Base-by-base conservation (phyloP, 92 coral and sea anemone species). In the Isaurus tuberculatus region DNA sequence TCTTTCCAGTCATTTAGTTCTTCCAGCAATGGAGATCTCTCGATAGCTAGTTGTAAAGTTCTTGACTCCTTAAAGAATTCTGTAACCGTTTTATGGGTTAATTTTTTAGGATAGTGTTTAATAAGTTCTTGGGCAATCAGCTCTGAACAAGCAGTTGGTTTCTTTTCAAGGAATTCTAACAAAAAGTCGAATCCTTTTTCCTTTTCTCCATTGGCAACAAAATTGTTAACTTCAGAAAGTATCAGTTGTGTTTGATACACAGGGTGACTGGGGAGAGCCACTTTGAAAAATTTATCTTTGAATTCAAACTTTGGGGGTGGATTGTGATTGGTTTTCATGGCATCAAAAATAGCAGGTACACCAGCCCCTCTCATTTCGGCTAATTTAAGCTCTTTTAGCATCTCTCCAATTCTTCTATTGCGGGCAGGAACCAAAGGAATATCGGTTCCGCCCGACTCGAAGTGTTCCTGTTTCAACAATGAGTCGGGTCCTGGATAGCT, bases 401-500 rank as follows among this genome's bases (percentile, higher is more conserved):
- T 74, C 53, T 89, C 93, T 2, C 93, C 95, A 33, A 92, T 92
- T 66, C 93, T 68, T 84, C 95, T 88, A 79, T 92, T 92, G 20
- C 95, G 79, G n/a, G 95, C 90, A 40, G 90, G 95, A 25, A 92
- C 95, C 31, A 71, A 51, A 13, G 95, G 93, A 6, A 92, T 88
- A 53, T 80, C 79, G 1, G 40, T 72, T 64, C 93, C 93, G 0
- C 80, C 66, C 8, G 80, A 89, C 29, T 23, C 28, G 75, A 92
- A 92, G 55, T 86, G 83, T 26, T 90, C 95, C 25, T 63, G 36
- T 55, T 46, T 84, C 0, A 92, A 81, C 30, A 55, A 61, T 1
- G 91, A 84, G 61, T 89, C 88, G 15, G 95, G 95, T 13, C 95
- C 95, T 37, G 95, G 95, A 33, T 92, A 92, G 65, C 95, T 92